These are phyloP conservation scores for Petrolisthes manimaculis DNA, from an alignment of 2,888 invertebrate species.

Conservation along the genomic window DNA sequence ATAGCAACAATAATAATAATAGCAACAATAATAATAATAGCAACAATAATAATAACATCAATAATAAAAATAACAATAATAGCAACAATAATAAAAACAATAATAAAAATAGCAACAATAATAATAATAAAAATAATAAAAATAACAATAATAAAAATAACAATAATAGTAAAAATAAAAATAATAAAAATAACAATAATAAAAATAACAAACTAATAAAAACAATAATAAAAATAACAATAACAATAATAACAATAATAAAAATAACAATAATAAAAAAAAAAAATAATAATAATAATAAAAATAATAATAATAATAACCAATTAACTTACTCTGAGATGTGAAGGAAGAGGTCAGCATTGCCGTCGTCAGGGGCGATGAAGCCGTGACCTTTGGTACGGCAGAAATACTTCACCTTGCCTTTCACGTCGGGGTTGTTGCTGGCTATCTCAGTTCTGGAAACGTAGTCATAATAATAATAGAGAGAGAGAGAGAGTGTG, in stretches of 20 bases:
- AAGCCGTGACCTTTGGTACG: conserved; percentile 91
- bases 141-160: too few species aligned
- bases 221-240: too few species aligned
- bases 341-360: conserved; percentile 85
- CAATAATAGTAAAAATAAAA: background rate
- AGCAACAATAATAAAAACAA: background rate
- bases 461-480: background rate
- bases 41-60: too few species aligned
- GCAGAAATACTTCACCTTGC: conserved; percentile 86
- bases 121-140: background rate
- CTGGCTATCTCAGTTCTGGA: conserved; percentile 83
- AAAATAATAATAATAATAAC: background rate
- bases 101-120: background rate
- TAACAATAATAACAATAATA: background rate
- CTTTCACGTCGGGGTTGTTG: conserved; percentile 80
- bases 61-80: background rate
- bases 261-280: too few species aligned
- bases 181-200: background rate
- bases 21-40: background rate
- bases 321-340: conserved; percentile 79
- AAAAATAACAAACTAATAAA: background rate
- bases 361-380: conserved; percentile 79
- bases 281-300: background rate
- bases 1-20: background rate
- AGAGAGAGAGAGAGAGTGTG: too few species aligned